These are phyloP conservation scores for Spodoptera littoralis DNA, from an alignment of 2,888 invertebrate genomes.

Conservation along the genomic window DNA sequence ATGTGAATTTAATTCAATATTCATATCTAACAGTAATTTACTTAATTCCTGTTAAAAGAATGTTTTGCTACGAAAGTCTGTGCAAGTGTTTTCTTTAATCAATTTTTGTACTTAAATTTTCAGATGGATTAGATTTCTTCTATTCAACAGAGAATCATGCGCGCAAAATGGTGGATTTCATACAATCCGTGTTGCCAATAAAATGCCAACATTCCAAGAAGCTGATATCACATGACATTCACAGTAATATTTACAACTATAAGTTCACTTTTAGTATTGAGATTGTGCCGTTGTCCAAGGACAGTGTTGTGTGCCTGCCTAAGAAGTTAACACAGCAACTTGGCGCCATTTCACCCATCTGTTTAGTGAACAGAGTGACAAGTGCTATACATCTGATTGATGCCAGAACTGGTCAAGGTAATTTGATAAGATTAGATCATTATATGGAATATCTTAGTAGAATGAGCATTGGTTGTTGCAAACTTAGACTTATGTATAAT, in stretches of 20 bases:
- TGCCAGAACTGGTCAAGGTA: constrained; percentile 95
- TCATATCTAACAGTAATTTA: too few species aligned
- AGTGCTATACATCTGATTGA: constrained; percentile 97
- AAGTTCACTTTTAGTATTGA: constrained; percentile 98
- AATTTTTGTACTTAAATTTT: constrained; percentile 50
- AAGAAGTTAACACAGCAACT: constrained; percentile 95
- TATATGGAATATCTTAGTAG: neutral
- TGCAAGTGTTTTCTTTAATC: too few species aligned
- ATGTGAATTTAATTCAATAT: too few species aligned
- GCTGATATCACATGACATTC: constrained; percentile 98
- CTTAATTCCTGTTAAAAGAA: too few species aligned
- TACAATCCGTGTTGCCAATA: constrained; percentile 95
- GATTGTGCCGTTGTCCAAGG: constrained; percentile 98
- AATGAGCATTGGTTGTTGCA: too few species aligned
- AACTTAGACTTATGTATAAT: too few species aligned
- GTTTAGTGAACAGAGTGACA: constrained; percentile 96
- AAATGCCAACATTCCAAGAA: constrained; percentile 97
- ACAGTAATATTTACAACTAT: constrained; percentile 98
- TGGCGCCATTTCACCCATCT: constrained; percentile 96
- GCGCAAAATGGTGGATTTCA: constrained; percentile 98
- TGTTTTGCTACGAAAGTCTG: too few species aligned
- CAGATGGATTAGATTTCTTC: constrained; percentile 98
- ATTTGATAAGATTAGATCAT: constrained; percentile 37
- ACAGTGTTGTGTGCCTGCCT: constrained; percentile 96
- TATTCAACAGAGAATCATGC: constrained; percentile 96